These are phyloP conservation scores for Ramazzottius varieornatus DNA, from an alignment of 2,888 invertebrate genomes.

Conservation along the genomic window DNA sequence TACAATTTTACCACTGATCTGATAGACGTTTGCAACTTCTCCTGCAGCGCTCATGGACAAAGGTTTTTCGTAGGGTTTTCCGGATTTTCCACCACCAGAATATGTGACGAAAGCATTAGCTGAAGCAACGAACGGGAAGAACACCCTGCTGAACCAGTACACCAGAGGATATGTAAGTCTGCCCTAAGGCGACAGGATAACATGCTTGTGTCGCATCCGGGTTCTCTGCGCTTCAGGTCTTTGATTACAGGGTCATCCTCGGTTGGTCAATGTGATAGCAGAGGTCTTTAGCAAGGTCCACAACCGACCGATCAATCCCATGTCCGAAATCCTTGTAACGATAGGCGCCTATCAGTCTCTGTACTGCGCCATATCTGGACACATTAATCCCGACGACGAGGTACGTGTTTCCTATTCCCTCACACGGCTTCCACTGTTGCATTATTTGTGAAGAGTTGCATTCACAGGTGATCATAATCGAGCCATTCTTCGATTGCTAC, in stretches of 20 bases:
- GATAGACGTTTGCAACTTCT: not conserved
- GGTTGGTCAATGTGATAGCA: conserved; percentile 53
- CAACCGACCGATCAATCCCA: conserved; percentile 46
- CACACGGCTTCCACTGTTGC: not conserved
- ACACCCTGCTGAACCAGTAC: conserved; percentile 62
- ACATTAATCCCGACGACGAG: conserved; percentile 45
- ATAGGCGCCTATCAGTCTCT: conserved; percentile 82
- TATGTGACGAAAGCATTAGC: conserved; percentile 50
- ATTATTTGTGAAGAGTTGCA: not conserved
- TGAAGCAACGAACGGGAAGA: conserved; percentile 34
- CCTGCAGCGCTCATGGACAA: too few relatives aligned
- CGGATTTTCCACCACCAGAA: conserved; percentile 56
- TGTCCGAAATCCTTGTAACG: conserved; percentile 61
- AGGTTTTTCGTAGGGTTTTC: conserved; percentile 46
- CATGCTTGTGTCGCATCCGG: not conserved
- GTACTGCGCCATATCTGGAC: conserved; percentile 55
- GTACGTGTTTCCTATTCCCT: conserved; percentile 18
- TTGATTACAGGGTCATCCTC: conserved; percentile 50
- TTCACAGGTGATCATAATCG: conserved; percentile 64
- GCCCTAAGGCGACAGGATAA: too few relatives aligned
- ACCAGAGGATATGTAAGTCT: conserved; percentile 66
- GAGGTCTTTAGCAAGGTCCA: conserved; percentile 57
- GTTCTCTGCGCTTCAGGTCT: not conserved
- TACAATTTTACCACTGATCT: not conserved
- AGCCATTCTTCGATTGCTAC: conserved; percentile 95